Evolutionary conservation across 2,113 vertebrate species (phyloP).

Genomic region (Campylomormyrus tamandua): DNA sequence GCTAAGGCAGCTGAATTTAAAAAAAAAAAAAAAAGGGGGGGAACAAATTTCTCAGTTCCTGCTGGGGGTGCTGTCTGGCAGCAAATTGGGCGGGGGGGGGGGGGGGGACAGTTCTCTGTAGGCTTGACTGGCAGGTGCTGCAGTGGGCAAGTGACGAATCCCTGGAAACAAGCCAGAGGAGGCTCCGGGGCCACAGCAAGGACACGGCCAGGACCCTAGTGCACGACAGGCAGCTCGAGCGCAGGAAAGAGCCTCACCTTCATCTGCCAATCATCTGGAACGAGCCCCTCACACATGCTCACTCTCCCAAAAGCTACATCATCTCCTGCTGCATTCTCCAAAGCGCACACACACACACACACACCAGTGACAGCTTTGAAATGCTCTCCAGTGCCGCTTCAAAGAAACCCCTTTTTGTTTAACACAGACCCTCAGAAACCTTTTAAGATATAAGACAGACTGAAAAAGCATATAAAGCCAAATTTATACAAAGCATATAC

Average conservation of each 20-base stretch:
- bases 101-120: background rate
- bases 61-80: background rate
- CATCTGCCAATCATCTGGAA: constrained; percentile 5
- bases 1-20: background rate
- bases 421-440: background rate
- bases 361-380: background rate
- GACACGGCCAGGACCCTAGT: background rate
- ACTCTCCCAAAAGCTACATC: background rate
- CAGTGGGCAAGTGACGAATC: background rate
- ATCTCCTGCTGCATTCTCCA: background rate
- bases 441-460: background rate
- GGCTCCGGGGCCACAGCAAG: background rate
- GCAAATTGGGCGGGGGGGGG: background rate
- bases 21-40: background rate
- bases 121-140: too few relatives aligned
- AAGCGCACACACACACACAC: background rate
- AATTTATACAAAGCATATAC: background rate
- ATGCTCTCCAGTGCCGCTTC: background rate
- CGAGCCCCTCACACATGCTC: background rate
- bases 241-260: background rate
- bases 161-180: background rate
- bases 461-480: background rate
- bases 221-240: background rate
- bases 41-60: background rate
- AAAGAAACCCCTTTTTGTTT: background rate